phyloP scores from a whole-genome alignment of 2,797 vertebrate genomes.

The Peromyscus eremicus region DNA sequence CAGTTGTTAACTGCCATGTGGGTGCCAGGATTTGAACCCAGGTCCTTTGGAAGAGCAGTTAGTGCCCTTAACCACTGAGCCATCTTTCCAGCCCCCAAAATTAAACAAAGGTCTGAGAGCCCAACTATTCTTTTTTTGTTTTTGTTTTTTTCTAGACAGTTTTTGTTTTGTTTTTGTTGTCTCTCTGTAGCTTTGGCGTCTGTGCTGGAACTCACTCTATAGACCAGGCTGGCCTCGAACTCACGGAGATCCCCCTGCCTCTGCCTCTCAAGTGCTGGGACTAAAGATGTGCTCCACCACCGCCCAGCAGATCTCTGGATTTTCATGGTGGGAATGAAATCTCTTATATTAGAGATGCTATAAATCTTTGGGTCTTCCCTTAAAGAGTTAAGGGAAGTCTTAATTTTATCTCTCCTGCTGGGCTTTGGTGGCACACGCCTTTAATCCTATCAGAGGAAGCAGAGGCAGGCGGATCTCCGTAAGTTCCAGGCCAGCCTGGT shows the following conservation, averaged over 20 bases:
- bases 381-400: neutral
- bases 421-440: too few relatives aligned
- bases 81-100: too few relatives aligned
- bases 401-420: neutral
- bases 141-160: neutral
- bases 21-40: neutral
- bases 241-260: neutral
- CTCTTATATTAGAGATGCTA: neutral
- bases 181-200: neutral
- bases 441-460: too few relatives aligned
- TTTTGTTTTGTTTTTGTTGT: too few relatives aligned
- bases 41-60: neutral
- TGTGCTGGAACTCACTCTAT: neutral
- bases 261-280: neutral
- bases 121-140: neutral
- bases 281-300: neutral
- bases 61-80: neutral
- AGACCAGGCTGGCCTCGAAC: neutral
- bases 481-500: too few relatives aligned
- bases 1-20: neutral
- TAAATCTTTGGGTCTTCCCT: neutral
- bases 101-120: too few relatives aligned
- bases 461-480: too few relatives aligned
- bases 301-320: neutral
- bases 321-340: neutral